phyloP scores from a whole-genome alignment of 2,113 vertebrate species.

The Lichenostomus cassidix region DNA sequence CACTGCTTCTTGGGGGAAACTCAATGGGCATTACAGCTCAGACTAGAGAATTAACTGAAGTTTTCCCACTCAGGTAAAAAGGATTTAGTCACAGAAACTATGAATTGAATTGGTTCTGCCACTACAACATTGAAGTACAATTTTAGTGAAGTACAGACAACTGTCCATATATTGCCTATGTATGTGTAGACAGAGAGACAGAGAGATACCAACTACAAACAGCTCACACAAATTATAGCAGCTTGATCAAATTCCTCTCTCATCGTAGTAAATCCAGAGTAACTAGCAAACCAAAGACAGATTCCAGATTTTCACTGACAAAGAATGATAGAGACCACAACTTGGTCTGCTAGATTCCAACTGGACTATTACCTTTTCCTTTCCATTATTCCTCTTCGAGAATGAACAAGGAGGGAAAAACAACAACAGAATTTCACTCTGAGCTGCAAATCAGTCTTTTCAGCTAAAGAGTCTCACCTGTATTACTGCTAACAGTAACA shows the following conservation, averaged over 20 bases:
- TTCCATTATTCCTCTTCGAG: not conserved
- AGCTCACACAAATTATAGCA: not conserved
- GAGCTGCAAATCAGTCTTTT: not conserved
- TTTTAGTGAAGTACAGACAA: not conserved
- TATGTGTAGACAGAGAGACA: not conserved
- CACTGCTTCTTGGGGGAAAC: not conserved
- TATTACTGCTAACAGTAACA: not conserved
- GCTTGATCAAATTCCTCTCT: not conserved
- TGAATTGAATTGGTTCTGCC: not conserved
- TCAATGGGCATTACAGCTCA: not conserved
- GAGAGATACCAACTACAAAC: not conserved
- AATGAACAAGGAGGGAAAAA: accelerated
- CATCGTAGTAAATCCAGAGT: not conserved
- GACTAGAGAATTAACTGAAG: not conserved
- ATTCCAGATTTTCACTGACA: not conserved
- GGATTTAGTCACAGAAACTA: not conserved
- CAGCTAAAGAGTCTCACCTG: not conserved
- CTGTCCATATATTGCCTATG: not conserved
- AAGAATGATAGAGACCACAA: not conserved
- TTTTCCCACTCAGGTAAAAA: not conserved
- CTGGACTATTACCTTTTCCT: not conserved
- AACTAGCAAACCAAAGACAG: not conserved
- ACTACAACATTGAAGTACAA: not conserved
- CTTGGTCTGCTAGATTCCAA: not conserved
- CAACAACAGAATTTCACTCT: not conserved